Evolutionary conservation across 2,113 vertebrate species (phyloP), one percentile per base, ranked within the genome.

Genomic region (Trinectes maculatus): DNA sequence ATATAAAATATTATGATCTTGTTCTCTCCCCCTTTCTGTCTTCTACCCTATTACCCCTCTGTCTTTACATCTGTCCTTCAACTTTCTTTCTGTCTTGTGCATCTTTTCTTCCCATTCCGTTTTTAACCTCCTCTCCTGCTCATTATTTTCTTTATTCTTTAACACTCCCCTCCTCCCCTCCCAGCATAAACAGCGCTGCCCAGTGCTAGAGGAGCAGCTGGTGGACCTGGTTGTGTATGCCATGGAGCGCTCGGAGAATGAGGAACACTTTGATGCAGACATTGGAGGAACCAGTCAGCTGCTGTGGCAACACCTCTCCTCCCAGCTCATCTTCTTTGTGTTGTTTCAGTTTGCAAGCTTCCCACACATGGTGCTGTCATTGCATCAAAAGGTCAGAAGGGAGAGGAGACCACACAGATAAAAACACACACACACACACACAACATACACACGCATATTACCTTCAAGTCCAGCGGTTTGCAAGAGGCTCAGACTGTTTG

Each of bases 321-420:
- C 96, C 72, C 98, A 99, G 93, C 98, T 99, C 91, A 99, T 99
- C 94, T 99, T 99, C 94, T 99, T 99, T 89, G 98, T 99, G 87
- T 93, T 99, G 83, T 99, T 99, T 93, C 98, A 99, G 89, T 99
- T 99, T 82, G 98, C 98, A 53, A 99, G 98, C 90, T 99, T 99
- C 87, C 97, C 98, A 24, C 97, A 99, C 83, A 99, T 99, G 98
- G 98, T 99, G 74, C 94, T 99, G 48, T 99, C 98, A 0, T 93
- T 99, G 42, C 97, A 99, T 84, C 98, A 99, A 87, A 99, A 99
- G 97, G 98, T 98, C 87, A 25, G 19, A 22, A 16, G 7, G 34
- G 21, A 21, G 52, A 44, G 7, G 29, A 9, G 15, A 5, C 15
- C 29, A 34, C 18, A 21, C 18, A 22, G 6, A 33, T 11, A 18